Evolutionary conservation across 2,888 invertebrate genomes (phyloP).

Genomic region (Drosophila subquinaria): DNA sequence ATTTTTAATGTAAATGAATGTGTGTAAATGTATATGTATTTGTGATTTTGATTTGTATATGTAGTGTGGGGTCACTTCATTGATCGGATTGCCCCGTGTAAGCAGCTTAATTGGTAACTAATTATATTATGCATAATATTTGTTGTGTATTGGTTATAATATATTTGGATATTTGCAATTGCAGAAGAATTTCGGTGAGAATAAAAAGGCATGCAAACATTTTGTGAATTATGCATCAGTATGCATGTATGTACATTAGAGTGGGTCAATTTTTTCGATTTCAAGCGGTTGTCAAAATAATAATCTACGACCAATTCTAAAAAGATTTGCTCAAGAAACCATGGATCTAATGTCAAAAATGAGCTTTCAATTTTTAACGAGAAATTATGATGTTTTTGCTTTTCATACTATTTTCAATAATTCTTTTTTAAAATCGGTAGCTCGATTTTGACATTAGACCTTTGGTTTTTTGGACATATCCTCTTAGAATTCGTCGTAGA

Average conservation of each 20-base stretch:
- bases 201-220: slow-evolving; percentile 67
- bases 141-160: slow-evolving; percentile 18
- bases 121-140: slow-evolving; percentile 16
- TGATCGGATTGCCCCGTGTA: slow-evolving; percentile 23
- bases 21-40: slow-evolving; percentile 13
- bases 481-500: too few relatives aligned
- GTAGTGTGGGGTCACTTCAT: slow-evolving; percentile 16
- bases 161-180: slow-evolving; percentile 25
- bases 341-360: too few relatives aligned
- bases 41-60: slow-evolving; percentile 14
- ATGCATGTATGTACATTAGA: neutral
- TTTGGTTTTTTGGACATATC: too few relatives aligned
- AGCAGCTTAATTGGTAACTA: slow-evolving; percentile 46
- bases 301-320: too few relatives aligned
- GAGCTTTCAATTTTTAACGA: too few relatives aligned
- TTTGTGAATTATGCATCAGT: slow-evolving; percentile 20
- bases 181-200: slow-evolving; percentile 74
- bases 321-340: too few relatives aligned
- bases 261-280: too few relatives aligned
- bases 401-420: too few relatives aligned
- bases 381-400: too few relatives aligned
- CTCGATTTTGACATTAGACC: too few relatives aligned
- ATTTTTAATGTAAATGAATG: slow-evolving; percentile 39
- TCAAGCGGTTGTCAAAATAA: too few relatives aligned
- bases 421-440: too few relatives aligned